Base-by-base conservation (phyloP, 2,888 invertebrate genomes). In the Epirrita christyi region DNA sequence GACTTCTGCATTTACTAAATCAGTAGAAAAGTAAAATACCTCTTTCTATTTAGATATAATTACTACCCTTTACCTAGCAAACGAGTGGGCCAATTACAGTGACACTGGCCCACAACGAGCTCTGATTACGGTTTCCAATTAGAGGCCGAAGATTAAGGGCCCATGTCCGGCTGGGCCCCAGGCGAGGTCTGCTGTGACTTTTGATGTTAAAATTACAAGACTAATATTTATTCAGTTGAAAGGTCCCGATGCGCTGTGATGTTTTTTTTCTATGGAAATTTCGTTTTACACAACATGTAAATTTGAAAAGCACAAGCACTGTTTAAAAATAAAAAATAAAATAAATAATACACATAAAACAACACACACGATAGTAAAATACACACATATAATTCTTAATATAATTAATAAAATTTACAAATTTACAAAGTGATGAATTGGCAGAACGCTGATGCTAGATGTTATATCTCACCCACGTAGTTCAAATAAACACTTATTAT, bases 71-170 rank as follows among this genome's bases (percentile, higher is more conserved):
- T 43, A 10, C 28, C 9, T 42, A 27, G 27, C 14, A 27, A 45
- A 32, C 8, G 45, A 38, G 36, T 9, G 10, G 40, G 32, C 36
- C 41, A 54, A 59, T 59, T 54, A 59, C 10, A 37, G n/a, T 37
- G 45, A 36, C 36, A 45, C 43, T 13, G 45, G 10, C n/a, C 9
- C 6, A 3, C 13, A 37, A 34, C 21, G 14, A 9, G 37, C 27
- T 38, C 46, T 54, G 45, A 59, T 59, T 54, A 54, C 54, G 36
- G 54, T 42, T 48, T 43, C 50, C 59, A 59, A 59, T 59, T 59
- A 59, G 54, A 46, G 14, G 28, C 37, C 13, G 13, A 42, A 54
- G 58, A 59, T 45, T 53, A 49, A 27, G 36, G 48, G 45, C 10
- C 27, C 40, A 37, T 34, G 38, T 40, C 52, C 47, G 40, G 37